These are phyloP conservation scores for Choloepus hoffmanni DNA, from an alignment of 2,113 vertebrate genomes.

Conservation along the genomic window DNA sequence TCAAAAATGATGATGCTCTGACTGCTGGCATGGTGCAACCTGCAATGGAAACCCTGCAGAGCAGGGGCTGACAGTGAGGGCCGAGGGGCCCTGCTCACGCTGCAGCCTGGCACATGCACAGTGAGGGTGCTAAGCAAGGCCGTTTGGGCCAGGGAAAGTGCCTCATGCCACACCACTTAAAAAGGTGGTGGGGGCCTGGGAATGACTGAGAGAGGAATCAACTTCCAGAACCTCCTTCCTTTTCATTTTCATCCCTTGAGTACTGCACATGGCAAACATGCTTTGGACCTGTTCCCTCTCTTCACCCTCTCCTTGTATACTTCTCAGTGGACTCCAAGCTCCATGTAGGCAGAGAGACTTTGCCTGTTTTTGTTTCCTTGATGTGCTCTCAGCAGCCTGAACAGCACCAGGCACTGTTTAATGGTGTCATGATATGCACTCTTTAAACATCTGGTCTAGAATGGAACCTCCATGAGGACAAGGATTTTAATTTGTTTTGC, in stretches of 20 bases:
- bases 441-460: not conserved
- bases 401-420: not conserved
- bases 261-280: not conserved
- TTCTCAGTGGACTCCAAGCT: not conserved
- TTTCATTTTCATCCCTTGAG: not conserved
- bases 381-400: not conserved
- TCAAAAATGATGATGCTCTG: not conserved
- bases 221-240: not conserved
- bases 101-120: not conserved
- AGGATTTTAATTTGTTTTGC: not conserved
- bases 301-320: not conserved
- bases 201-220: not conserved
- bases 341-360: not conserved
- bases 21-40: not conserved
- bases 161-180: not conserved
- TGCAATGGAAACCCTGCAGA: not conserved
- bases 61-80: not conserved
- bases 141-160: not conserved
- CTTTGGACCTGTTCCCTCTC: not conserved
- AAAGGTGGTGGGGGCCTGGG: not conserved
- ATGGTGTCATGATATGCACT: not conserved
- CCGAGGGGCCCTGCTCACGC: not conserved
- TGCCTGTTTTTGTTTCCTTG: not conserved
- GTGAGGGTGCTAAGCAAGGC: not conserved
- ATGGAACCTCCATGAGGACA: not conserved